Evolutionary conservation across 2,797 vertebrate species (phyloP), one percentile per base, ranked within the genome.

Genomic region (Eidolon dupreanum): DNA sequence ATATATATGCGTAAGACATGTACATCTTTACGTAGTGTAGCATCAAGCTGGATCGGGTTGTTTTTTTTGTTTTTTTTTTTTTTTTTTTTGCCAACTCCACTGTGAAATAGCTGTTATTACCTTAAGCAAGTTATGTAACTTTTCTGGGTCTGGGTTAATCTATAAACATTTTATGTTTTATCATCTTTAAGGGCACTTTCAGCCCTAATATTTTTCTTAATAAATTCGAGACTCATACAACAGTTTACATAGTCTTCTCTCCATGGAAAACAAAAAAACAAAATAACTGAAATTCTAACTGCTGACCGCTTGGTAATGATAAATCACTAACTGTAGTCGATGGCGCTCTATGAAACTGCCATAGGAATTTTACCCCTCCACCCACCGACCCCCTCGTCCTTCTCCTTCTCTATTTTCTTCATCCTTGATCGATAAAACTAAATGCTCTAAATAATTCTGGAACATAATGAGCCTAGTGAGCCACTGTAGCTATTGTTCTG

Each of bases 351-450:
- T 36, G 74, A 87, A 68, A 53, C 31, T 61, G 24, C 28, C 26
- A 8, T 31, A 61, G 33, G 28, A 92, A 71, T 75, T 77, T 57
- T 24, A 73, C 3, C 36, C 57, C 49, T 93, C 61, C 41, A 16
- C 26, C 57, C 63, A 36, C 17, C 41, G 43, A 38, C 61, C 12
- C 10, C 36, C 89, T 91, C 49, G 53, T 88, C 73, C 33, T 89
- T 55, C 57, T 57, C n/a, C 38, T 75, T 93, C 94, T 63, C 53
- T 70, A 26, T 86, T 88, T 82, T 85, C 28, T 77, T 91, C 75
- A 87, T 90, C 38, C 53, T 84, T 84, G 57, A 65, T 10, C 4
- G 1, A 24, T 41, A 22, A 24, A 82, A 20, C 24, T 55, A 82
- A 81, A 57, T 55, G 28, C 31, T 77, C 41, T 46, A 49, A 78